Evolutionary conservation across 2,888 invertebrate species (phyloP).

Genomic region (Ashinkailepas kermadecensis): DNA sequence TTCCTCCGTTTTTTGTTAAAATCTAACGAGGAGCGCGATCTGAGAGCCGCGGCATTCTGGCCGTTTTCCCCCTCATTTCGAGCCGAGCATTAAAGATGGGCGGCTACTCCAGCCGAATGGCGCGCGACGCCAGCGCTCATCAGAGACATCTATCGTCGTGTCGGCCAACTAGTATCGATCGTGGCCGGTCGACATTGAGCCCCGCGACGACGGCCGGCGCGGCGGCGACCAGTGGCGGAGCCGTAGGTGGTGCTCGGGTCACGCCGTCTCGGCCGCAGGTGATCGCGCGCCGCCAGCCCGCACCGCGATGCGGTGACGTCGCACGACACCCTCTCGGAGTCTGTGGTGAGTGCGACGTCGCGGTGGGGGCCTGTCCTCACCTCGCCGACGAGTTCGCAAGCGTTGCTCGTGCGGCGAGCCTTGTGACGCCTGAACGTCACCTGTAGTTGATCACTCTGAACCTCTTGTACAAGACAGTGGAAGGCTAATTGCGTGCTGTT

Average conservation of each 20-base stretch:
- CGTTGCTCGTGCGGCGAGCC: no score
- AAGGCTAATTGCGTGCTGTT: no score
- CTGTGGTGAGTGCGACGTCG: no score
- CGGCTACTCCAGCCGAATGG: background rate
- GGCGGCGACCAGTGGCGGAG: background rate
- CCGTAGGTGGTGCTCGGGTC: no score
- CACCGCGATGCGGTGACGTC: background rate
- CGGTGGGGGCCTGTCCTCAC: no score
- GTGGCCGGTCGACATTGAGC: background rate
- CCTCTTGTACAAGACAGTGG: no score
- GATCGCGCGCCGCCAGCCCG: background rate
- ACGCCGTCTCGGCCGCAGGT: no score
- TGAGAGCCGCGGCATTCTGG: background rate
- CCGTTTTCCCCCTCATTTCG: background rate
- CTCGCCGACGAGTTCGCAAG: no score
- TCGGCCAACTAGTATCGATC: background rate
- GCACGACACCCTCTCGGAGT: no score
- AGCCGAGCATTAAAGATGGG: conserved; percentile 3
- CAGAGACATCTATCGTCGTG: conserved; percentile 5
- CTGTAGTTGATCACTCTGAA: no score
- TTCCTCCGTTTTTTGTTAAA: background rate
- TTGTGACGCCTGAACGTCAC: no score
- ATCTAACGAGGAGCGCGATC: background rate
- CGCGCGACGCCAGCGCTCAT: background rate
- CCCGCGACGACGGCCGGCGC: background rate